phyloP scores from a whole-genome alignment of 2,888 invertebrate genomes.

The Mimas tiliae region DNA sequence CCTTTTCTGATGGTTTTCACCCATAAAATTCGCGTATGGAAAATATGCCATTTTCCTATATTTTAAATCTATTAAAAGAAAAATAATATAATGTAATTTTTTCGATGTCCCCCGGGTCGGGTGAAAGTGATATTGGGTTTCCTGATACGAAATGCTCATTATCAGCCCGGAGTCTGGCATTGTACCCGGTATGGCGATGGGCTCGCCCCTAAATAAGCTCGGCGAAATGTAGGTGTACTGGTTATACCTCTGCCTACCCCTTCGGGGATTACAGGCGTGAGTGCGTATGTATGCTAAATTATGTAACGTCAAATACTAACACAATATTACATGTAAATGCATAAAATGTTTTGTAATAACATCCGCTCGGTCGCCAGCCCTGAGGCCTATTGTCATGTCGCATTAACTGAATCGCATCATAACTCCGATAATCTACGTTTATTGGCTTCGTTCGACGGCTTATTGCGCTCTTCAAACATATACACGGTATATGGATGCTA shows the following conservation, averaged over 20 bases:
- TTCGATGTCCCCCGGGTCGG: too few species aligned
- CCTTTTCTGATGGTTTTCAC: constrained; percentile 25
- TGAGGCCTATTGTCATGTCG: constrained; percentile 79
- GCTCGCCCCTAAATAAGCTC: too few species aligned
- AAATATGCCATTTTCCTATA: constrained; percentile 7
- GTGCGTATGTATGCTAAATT: too few species aligned
- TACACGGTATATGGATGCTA: constrained; percentile 20
- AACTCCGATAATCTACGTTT: constrained; percentile 84
- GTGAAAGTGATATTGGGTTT: background rate
- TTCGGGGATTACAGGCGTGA: too few species aligned
- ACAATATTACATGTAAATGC: background rate
- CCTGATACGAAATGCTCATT: too few species aligned
- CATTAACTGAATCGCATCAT: constrained; percentile 82
- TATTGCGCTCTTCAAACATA: constrained; percentile 59
- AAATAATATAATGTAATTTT: background rate
- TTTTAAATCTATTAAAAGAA: constrained; percentile 22
- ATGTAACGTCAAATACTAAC: background rate
- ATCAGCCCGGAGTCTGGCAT: too few species aligned
- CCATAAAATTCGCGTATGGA: constrained; percentile 27
- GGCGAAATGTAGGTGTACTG: too few species aligned
- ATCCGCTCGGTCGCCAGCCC: constrained; percentile 47
- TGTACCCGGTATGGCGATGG: too few species aligned
- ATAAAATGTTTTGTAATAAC: constrained; percentile 10
- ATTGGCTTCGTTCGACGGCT: constrained; percentile 77
- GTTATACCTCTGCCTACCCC: too few species aligned